phyloP scores from a whole-genome alignment of 2,888 invertebrate species.

The Eupithecia vulgata region DNA sequence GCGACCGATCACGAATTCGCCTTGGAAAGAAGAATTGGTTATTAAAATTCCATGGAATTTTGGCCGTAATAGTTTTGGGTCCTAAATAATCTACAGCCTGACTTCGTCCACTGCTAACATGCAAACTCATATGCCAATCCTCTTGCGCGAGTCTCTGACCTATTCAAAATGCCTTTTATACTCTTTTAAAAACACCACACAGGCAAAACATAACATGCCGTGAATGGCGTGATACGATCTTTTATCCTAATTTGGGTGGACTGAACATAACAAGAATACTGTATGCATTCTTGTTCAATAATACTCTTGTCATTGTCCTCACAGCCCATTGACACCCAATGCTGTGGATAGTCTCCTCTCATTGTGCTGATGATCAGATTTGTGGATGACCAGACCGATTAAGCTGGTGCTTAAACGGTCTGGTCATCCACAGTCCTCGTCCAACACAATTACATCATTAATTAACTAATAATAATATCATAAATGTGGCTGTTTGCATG shows the following conservation, averaged over 20 bases:
- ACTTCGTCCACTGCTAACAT: background rate
- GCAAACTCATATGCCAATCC: background rate
- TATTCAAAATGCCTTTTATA: background rate
- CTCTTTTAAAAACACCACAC: background rate
- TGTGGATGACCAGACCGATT: too few relatives aligned
- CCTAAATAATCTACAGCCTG: background rate
- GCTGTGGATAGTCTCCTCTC: background rate
- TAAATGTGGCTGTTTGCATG: background rate
- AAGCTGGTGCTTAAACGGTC: too few relatives aligned
- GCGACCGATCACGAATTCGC: constrained; percentile 98
- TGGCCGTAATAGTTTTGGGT: background rate
- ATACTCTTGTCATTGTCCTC: background rate
- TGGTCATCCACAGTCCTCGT: background rate
- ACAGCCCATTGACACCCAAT: background rate
- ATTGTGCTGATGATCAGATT: background rate
- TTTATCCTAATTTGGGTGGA: background rate
- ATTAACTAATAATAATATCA: background rate
- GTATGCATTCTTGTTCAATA: background rate
- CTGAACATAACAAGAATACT: background rate
- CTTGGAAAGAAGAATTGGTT: constrained; percentile 62
- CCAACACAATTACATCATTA: background rate
- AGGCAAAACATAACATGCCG: background rate
- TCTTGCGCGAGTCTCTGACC: background rate
- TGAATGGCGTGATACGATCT: background rate
- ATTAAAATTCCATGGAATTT: background rate